Evolutionary conservation across 2,797 vertebrate genomes (phyloP).

Genomic region (Varecia variegata): DNA sequence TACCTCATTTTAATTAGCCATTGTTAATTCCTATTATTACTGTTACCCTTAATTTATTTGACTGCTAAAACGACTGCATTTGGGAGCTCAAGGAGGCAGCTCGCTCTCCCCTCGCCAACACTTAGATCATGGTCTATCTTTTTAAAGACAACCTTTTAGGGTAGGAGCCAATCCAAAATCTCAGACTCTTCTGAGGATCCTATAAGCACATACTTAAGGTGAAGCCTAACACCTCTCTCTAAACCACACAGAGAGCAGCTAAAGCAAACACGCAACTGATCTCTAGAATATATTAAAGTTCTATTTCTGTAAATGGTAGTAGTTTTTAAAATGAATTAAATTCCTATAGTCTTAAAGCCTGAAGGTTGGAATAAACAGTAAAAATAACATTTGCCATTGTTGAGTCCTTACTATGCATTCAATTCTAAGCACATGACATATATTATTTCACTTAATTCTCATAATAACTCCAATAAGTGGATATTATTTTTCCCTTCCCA

Average conservation of each 20-base stretch:
- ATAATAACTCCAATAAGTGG: not conserved
- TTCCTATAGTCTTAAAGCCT: not conserved
- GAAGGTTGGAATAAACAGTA: not conserved
- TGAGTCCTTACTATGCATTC: not conserved
- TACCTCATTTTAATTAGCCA: slow-evolving; percentile 65
- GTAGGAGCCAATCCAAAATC: not conserved
- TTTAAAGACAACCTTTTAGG: slow-evolving; percentile 24
- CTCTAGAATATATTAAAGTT: not conserved
- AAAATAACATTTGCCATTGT: slow-evolving; percentile 1
- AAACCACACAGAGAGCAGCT: not conserved
- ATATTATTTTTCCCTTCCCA: not conserved
- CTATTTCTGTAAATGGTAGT: not conserved
- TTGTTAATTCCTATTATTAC: slow-evolving; percentile 71
- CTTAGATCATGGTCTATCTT: not conserved
- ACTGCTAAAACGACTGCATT: slow-evolving; percentile 45
- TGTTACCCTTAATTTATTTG: slow-evolving; percentile 66
- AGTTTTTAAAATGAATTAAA: not conserved
- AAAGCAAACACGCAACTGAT: not conserved
- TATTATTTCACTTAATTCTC: not conserved
- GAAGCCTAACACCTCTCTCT: not conserved
- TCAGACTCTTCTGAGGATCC: not conserved
- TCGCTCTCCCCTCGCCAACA: not conserved
- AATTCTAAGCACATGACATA: not conserved
- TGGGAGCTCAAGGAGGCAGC: slow-evolving; percentile 22
- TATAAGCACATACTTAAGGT: not conserved